phyloP scores from a whole-genome alignment of 2,888 invertebrate genomes.

The Pandemis heparana region DNA sequence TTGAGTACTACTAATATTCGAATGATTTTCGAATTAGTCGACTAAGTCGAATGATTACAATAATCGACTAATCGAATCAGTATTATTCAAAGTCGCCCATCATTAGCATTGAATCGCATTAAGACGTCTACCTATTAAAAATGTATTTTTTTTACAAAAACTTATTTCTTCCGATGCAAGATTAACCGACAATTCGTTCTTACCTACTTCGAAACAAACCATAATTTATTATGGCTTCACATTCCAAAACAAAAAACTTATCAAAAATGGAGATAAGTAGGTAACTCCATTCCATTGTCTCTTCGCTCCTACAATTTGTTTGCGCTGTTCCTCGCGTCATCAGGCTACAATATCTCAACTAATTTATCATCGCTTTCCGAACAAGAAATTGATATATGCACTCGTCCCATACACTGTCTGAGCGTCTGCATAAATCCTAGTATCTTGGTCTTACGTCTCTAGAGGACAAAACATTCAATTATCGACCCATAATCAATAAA shows the following conservation, averaged over 20 bases:
- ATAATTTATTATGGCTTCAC: too few relatives aligned
- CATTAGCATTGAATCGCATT: too few relatives aligned
- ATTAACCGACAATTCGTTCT: too few relatives aligned
- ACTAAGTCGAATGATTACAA: too few relatives aligned
- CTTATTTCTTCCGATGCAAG: too few relatives aligned
- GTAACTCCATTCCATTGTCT: constrained; percentile 31
- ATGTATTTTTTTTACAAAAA: too few relatives aligned
- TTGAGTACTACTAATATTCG: too few relatives aligned
- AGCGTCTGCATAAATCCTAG: constrained; percentile 51
- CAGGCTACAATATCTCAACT: constrained; percentile 65
- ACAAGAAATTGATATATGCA: constrained; percentile 75
- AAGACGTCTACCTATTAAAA: too few relatives aligned
- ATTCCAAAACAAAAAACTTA: too few relatives aligned
- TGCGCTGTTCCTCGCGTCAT: constrained; percentile 51
- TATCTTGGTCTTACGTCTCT: constrained; percentile 33
- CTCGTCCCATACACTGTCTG: constrained; percentile 54
- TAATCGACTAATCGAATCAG: too few relatives aligned
- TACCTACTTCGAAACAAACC: background rate
- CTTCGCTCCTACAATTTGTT: constrained; percentile 31
- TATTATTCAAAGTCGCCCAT: too few relatives aligned
- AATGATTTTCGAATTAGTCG: too few relatives aligned
- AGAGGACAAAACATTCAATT: constrained; percentile 43
- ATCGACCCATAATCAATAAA: constrained; percentile 46
- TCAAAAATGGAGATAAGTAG: background rate
- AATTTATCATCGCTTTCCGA: constrained; percentile 71